Percentiles rank a stretch among this genome's conserved stretches.
Conservation (phyloP, 2,888 invertebrate genomes). For the Subacronicta megacephala region DNA sequence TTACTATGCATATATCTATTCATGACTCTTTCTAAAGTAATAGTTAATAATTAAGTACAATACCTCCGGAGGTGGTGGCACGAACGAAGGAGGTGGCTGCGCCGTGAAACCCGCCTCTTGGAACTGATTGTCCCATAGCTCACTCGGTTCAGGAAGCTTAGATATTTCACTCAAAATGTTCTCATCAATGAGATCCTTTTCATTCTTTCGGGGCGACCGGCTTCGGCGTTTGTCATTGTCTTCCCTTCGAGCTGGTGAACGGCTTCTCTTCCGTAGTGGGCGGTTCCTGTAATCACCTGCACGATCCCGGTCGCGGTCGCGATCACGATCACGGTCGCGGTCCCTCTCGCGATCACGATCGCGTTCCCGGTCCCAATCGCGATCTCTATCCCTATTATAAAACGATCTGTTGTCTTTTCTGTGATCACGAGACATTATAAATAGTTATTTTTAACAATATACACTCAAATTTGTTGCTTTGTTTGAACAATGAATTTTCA, state of each 20-base stretch:
- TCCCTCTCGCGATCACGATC: constrained; percentile 50
- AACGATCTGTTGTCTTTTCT: constrained; percentile 60
- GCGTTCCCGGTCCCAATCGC: constrained; percentile 63
- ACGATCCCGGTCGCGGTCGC: constrained; percentile 59
- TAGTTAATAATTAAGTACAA: not conserved
- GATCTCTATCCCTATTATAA: constrained; percentile 65
- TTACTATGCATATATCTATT: no score
- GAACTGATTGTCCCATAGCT: constrained; percentile 82
- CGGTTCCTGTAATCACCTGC: constrained; percentile 56
- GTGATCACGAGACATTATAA: constrained; percentile 70
- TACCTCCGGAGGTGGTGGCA: constrained; percentile 67
- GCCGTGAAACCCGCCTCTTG: constrained; percentile 67
- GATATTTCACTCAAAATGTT: constrained; percentile 83
- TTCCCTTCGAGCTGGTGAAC: constrained; percentile 66
- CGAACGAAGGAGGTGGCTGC: constrained; percentile 62
- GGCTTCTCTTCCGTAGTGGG: constrained; percentile 69
- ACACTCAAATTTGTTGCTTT: constrained; percentile 7
- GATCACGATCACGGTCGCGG: constrained; percentile 51
- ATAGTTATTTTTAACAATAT: constrained; percentile 3
- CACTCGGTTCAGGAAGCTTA: constrained; percentile 82
- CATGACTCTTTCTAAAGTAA: not conserved
- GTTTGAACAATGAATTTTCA: constrained; percentile 8
- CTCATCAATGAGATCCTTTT: constrained; percentile 80
- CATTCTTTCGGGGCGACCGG: constrained; percentile 76
- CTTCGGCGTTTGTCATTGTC: constrained; percentile 65